These are phyloP conservation scores for Ptychobarbus kaznakovi DNA, from an alignment of 2,797 vertebrate species.

Conservation along the genomic window DNA sequence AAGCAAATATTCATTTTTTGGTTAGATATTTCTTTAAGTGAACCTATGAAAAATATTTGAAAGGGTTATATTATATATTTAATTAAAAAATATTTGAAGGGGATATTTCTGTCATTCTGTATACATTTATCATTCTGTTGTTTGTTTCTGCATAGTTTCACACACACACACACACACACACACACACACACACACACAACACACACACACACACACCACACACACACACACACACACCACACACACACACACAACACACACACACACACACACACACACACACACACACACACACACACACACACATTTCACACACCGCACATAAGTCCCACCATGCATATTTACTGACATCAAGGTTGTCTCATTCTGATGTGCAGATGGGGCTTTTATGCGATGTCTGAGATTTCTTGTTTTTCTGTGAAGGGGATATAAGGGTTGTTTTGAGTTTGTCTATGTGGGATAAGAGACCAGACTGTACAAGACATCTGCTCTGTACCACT, in stretches of 20 bases:
- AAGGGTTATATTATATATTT: too few relatives aligned
- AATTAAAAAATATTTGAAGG: too few relatives aligned
- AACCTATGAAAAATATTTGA: too few relatives aligned
- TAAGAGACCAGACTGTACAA: not conserved
- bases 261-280: not conserved
- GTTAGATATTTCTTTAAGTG: too few relatives aligned
- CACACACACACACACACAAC: not conserved
- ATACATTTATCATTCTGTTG: not conserved
- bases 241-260: not conserved
- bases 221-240: not conserved
- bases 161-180: not conserved
- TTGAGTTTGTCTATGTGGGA: conserved; percentile 13
- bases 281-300: not conserved
- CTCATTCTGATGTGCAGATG: conserved; percentile 13
- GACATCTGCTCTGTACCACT: conserved; percentile 35
- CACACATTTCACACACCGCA: not conserved
- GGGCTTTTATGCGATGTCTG: conserved; percentile 4
- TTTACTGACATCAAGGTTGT: not conserved
- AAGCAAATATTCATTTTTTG: too few relatives aligned
- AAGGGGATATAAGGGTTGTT: conserved; percentile 27
- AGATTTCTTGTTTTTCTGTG: conserved; percentile 20
- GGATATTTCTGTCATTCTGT: not conserved
- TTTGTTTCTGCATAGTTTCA: not conserved
- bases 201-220: not conserved
- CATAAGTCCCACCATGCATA: not conserved